Evolutionary conservation across 2,797 vertebrate species (phyloP).

Genomic region (Periparus ater): DNA sequence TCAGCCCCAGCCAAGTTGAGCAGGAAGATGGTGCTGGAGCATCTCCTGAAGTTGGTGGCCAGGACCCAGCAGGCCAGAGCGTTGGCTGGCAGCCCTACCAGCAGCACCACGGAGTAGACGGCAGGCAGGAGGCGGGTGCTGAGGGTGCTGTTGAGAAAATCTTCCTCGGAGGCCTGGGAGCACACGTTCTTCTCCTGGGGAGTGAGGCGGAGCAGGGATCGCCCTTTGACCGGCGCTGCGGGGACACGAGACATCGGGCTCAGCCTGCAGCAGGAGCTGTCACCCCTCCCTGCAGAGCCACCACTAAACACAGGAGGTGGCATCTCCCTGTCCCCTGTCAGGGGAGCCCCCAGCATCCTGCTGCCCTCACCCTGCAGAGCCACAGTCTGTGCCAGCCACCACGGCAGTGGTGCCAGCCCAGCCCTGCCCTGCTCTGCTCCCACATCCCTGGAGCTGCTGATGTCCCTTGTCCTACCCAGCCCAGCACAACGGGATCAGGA

Average conservation of each 20-base stretch:
- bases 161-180: background rate
- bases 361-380: accelerated
- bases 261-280: background rate
- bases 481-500: accelerated
- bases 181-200: background rate
- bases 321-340: background rate
- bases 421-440: background rate
- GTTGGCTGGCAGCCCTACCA: constrained; percentile 66
- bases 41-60: constrained; percentile 43
- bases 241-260: background rate
- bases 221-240: background rate
- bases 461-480: accelerated
- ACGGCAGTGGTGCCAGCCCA: accelerated
- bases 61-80: constrained; percentile 60
- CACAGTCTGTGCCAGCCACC: background rate
- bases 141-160: constrained; percentile 20
- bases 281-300: background rate
- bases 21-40: constrained; percentile 48
- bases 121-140: constrained; percentile 71
- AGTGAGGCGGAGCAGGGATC: background rate
- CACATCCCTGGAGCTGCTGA: accelerated
- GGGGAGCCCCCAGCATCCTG: accelerated
- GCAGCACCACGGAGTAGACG: constrained; percentile 76
- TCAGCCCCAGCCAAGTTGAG: constrained; percentile 47
- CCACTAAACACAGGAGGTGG: background rate